Evolutionary conservation across 2,888 invertebrate species (phyloP), one percentile per base, ranked within the genome.

Genomic region (Uropetala carovei): DNA sequence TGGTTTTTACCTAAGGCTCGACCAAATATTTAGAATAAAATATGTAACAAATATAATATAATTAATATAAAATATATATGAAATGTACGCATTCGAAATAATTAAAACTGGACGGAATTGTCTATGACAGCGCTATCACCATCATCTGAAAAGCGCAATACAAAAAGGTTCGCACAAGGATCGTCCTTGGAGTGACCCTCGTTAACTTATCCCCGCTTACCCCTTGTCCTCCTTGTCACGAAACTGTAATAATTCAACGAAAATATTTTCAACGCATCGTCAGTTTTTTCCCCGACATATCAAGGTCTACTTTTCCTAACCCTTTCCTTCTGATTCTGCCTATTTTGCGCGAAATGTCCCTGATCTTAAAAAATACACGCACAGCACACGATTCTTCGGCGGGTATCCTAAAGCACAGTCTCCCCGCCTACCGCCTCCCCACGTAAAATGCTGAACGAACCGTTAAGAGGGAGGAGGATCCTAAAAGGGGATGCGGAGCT

Each of bases 11-110:
- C 89, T 89, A 89, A 64, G 89, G 75, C 27, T 27, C 11, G 75
- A 43, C 68, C 89, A 89, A 89, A 64, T 64, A 89, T 89, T 89
- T 89, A 89, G 64, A 89, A 89, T 89, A 89, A 89, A 89, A 89
- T 89, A 89, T 68, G 89, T 89, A 89, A 89, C 89, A 89, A 89
- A 64, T 89, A 89, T 18, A 89, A 89, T 89, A 89, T 68, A 89
- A 89, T 89, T 89, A 89, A 64, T 64, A 89, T 89, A 89, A 89
- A 89, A 89, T 89, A 89, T 89, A 89, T 64, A 89, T 68, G 9
- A 60, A 89, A n/a, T 89, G 30, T n/a, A 89, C 64, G 89, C 89
- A 60, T 64, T 89, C 89, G 68, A 89, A 89, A 64, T 43, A 64
- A 89, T 64, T 43, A 8, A 43, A 89, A 89, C 89, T 64, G 89